Evolutionary conservation across 2,113 vertebrate species (phyloP), one percentile per base, ranked within the genome.

Genomic region (Xiphophorus couchianus): DNA sequence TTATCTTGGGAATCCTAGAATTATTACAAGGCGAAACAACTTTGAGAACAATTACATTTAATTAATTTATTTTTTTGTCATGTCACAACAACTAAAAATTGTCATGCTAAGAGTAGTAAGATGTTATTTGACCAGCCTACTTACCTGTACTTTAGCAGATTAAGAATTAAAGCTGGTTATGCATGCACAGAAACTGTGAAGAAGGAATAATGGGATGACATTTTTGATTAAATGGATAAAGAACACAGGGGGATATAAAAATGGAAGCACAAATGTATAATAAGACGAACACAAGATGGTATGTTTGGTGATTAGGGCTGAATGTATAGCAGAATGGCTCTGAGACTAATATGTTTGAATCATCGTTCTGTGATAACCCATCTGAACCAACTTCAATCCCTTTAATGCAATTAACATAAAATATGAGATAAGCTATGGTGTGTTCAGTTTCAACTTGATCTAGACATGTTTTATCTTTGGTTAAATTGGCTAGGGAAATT

Each of bases 401-500:
- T 80, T 73, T 60, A 81, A 74, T 37, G 42, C 30, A n/a, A 76
- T 13, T 37, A 71, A 62, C 48, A 65, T 66, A 11, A 35, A 61
- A 68, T 66, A 48, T 54, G 64, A 78, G 30, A 70, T 74, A 63
- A 78, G 62, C 54, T 29, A 33, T 63, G 66, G 37, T 33, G 48
- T 13, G 27, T 81, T 62, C 71, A 71, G 61, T 31, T 76, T 69
- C 30, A 73, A 29, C 31, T n/a, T 51, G 29, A 67, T 66, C 66
- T 64, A 42, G 33, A 51, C 27, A 1, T 27, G 62, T 42, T 68
- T 78, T 72, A 74, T 74, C 68, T 72, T 68, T 28, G 27, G 27
- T 78, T 81, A 60, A 77, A 25, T 54, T 70, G 67, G 63, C 68
- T 76, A 65, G 37, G 71, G 42, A 42, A 63, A 72, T 67, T 39